These are phyloP conservation scores for Nephrocerus scutellatus DNA, from an alignment of 2,888 invertebrate genomes.

Conservation along the genomic window DNA sequence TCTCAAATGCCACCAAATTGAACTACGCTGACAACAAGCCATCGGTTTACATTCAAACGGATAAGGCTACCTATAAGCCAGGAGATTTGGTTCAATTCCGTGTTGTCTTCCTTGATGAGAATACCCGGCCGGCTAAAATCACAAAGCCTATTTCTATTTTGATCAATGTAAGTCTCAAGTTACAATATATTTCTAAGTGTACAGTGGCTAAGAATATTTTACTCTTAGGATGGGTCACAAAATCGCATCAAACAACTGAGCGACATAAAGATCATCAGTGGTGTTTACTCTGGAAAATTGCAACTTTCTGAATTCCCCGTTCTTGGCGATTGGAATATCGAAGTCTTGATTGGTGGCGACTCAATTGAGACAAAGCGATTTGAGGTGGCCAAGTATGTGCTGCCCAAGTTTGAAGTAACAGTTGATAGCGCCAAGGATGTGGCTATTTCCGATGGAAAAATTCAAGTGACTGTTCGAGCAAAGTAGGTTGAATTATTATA, in stretches of 20 bases:
- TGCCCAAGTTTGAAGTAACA: slow-evolving; percentile 86
- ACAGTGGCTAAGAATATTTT: not conserved
- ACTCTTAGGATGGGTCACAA: slow-evolving; percentile 60
- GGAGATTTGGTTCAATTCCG: slow-evolving; percentile 71
- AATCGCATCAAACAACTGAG: slow-evolving; percentile 79
- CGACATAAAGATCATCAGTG: slow-evolving; percentile 59
- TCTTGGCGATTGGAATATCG: slow-evolving; percentile 81
- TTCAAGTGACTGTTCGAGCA: slow-evolving; percentile 72
- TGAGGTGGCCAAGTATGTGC: slow-evolving; percentile 79
- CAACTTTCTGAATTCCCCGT: slow-evolving; percentile 75
- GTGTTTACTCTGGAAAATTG: slow-evolving; percentile 70
- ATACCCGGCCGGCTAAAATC: slow-evolving; percentile 56
- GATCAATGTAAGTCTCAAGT: slow-evolving; percentile 27
- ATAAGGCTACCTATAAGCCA: slow-evolving; percentile 86
- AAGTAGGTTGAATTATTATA: slow-evolving; percentile 51
- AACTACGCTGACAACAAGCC: slow-evolving; percentile 60
- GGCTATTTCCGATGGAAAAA: slow-evolving; percentile 70
- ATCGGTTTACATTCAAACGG: slow-evolving; percentile 83
- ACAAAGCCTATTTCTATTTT: slow-evolving; percentile 34
- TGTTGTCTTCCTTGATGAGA: slow-evolving; percentile 63
- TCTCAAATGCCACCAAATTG: slow-evolving; percentile 65
- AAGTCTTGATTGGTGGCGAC: slow-evolving; percentile 52
- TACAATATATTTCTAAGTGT: not conserved
- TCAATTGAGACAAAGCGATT: slow-evolving; percentile 19
- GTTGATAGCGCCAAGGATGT: slow-evolving; percentile 76